A percentile compares a stretch with the other conserved stretches of the same genome.
phyloP scores from a whole-genome alignment of 2,888 invertebrate species.

The Actias luna region DNA sequence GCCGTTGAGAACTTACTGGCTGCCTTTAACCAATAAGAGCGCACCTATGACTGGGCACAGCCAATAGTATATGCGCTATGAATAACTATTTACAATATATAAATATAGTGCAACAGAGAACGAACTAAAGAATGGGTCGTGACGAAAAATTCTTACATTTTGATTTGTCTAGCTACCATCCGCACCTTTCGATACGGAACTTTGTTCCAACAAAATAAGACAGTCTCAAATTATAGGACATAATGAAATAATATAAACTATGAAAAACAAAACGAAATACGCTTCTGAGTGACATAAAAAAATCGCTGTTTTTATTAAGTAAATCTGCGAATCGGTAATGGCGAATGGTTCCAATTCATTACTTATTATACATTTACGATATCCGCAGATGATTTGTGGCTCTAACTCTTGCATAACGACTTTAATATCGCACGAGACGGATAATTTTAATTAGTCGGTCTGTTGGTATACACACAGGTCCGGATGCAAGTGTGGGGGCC shows the following conservation, averaged over 20 bases:
- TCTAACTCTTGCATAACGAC: slow-evolving; percentile 4
- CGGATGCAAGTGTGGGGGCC: not conserved
- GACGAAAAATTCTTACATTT: too few relatives aligned
- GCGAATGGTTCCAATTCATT: slow-evolving; percentile 27
- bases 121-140: too few relatives aligned
- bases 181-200: too few relatives aligned
- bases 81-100: too few relatives aligned
- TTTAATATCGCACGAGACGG: slow-evolving; percentile 13
- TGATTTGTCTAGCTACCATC: too few relatives aligned
- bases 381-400: slow-evolving; percentile 26
- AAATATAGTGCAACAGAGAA: too few relatives aligned
- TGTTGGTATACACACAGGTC: not conserved
- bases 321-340: slow-evolving; percentile 12
- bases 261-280: not conserved
- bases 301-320: not conserved
- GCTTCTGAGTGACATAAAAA: not conserved
- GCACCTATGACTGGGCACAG: too few relatives aligned
- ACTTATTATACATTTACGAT: slow-evolving; percentile 24
- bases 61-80: too few relatives aligned
- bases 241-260: not conserved
- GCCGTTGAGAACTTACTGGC: too few relatives aligned
- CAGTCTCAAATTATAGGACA: too few relatives aligned
- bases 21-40: too few relatives aligned
- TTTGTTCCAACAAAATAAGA: too few relatives aligned
- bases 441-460: slow-evolving; percentile 10